Conservation (phyloP, 2,888 invertebrate species). For the Spialia ferax region DNA sequence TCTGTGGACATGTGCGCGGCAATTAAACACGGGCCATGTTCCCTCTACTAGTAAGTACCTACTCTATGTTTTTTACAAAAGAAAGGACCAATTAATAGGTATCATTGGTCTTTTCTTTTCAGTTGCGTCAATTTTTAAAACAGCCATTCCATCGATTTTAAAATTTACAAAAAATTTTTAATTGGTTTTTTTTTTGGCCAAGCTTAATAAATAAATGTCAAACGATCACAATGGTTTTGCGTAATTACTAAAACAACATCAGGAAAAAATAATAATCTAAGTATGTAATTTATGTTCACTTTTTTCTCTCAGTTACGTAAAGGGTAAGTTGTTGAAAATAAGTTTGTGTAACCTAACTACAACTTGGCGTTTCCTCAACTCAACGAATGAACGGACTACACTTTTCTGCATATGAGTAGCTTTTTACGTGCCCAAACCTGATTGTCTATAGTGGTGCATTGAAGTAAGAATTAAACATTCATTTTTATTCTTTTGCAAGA, state of each 20-base stretch:
- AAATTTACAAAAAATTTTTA: too few species aligned
- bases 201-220: too few species aligned
- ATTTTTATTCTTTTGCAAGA: constrained; percentile 56
- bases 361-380: constrained; percentile 14
- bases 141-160: too few species aligned
- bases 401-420: constrained; percentile 25
- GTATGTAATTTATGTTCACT: too few species aligned
- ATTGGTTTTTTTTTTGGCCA: too few species aligned
- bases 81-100: neutral
- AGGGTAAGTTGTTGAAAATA: neutral
- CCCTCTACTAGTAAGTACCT: neutral
- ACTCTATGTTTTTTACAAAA: neutral
- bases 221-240: too few species aligned
- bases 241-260: too few species aligned
- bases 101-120: too few species aligned
- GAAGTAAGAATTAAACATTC: constrained; percentile 57
- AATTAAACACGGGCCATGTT: constrained; percentile 19
- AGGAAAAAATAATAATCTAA: too few species aligned
- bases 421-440: neutral
- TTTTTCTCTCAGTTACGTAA: too few species aligned
- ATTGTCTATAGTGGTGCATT: constrained; percentile 48
- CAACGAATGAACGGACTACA: constrained; percentile 19
- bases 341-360: constrained; percentile 11
- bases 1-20: constrained; percentile 20
- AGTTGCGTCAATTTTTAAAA: too few species aligned